Percentiles rank a stretch among this genome's conserved stretches.
Evolutionary conservation across 2,113 vertebrate genomes (phyloP).

Genomic region (Puffinus mauretanicus): DNA sequence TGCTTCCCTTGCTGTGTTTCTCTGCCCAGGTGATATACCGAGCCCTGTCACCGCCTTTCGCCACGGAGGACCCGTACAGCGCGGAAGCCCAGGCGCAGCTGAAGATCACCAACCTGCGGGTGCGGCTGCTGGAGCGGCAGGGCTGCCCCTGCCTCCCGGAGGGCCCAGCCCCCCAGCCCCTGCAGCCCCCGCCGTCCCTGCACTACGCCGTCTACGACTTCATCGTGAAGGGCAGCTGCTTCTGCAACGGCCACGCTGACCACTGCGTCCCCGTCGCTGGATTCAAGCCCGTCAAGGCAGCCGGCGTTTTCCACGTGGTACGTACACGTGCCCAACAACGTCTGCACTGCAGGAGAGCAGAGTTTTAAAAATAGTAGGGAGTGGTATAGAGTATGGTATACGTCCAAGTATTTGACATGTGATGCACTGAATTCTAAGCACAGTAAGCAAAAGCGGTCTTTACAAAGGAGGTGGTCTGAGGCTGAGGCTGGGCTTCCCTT

Average conservation of each 20-base stretch:
- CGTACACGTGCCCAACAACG: neutral
- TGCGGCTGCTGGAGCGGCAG: conserved; percentile 83
- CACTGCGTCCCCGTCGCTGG: conserved; percentile 82
- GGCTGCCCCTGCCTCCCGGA: conserved; percentile 82
- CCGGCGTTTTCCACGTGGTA: conserved; percentile 83
- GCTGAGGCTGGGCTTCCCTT: neutral
- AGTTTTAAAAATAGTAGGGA: neutral
- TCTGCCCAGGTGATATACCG: conserved; percentile 89
- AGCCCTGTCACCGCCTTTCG: conserved; percentile 81
- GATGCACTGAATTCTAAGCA: neutral
- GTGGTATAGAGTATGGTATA: fast-evolving
- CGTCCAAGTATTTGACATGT: neutral
- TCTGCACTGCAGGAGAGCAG: neutral
- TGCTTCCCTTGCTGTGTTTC: neutral
- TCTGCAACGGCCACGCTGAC: conserved; percentile 93
- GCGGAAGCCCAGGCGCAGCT: conserved; percentile 83
- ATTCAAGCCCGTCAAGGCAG: conserved; percentile 77
- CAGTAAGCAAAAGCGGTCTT: neutral
- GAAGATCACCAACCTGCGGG: conserved; percentile 89
- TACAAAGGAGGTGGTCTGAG: neutral
- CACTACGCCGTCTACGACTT: conserved; percentile 94
- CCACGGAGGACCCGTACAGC: conserved; percentile 84
- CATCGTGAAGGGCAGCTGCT: conserved; percentile 95
- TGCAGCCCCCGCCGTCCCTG: conserved; percentile 29
- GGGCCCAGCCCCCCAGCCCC: neutral